Conservation (phyloP, 2,888 invertebrate species). For the Acronicta alni region DNA sequence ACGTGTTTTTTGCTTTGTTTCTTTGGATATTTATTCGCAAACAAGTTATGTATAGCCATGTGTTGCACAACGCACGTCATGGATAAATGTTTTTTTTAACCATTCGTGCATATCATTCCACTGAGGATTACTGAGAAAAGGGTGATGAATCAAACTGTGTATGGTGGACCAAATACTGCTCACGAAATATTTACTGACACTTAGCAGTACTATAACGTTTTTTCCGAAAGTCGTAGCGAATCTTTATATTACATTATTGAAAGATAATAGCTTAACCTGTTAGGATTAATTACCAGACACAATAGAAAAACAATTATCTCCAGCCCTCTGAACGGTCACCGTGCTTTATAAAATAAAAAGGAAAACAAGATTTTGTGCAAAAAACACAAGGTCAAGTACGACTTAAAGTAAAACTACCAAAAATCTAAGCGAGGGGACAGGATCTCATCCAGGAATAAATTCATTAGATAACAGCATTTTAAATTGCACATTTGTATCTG, state of each 20-base stretch:
- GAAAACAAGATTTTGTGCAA: no score
- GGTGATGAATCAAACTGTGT: background rate
- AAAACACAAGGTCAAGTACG: no score
- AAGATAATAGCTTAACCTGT: no score
- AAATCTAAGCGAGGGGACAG: background rate
- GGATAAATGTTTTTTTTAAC: slow-evolving; percentile 36
- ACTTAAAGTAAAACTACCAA: background rate
- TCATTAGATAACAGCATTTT: background rate
- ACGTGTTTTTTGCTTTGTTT: slow-evolving; percentile 58
- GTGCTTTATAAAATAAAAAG: no score
- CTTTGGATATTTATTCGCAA: slow-evolving; percentile 56
- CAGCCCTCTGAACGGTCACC: no score
- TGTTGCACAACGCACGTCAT: slow-evolving; percentile 41
- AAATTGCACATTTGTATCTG: background rate
- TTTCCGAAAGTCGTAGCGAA: no score
- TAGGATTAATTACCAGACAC: no score
- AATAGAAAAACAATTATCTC: no score
- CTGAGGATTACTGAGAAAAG: slow-evolving; percentile 4
- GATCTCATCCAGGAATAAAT: background rate
- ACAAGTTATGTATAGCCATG: slow-evolving; percentile 35
- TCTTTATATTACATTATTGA: no score
- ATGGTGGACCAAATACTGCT: background rate
- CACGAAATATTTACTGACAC: no score
- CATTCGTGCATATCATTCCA: slow-evolving; percentile 28
- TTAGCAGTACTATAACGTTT: no score